Percentiles rank a stretch among this genome's conserved stretches.
phyloP scores from a whole-genome alignment of 1,140 invertebrate species.

The Plectrocnemia conspersa region DNA sequence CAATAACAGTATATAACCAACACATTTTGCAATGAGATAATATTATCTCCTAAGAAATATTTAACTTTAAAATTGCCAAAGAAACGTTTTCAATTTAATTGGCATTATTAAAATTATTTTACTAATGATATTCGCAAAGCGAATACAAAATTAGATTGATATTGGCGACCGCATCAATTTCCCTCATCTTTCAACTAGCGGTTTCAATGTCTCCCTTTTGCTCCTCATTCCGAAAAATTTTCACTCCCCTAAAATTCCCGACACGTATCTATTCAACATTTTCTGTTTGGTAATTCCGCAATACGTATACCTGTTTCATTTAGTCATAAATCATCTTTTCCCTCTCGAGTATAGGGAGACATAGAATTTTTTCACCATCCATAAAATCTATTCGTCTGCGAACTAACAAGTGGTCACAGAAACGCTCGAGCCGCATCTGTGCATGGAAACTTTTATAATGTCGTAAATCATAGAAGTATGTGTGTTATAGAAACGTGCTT shows the following conservation, averaged over 20 bases:
- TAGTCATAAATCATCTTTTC: conserved; percentile 10
- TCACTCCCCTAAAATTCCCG: too few relatives aligned
- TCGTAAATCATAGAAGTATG: background rate
- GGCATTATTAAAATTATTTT: conserved; percentile 9
- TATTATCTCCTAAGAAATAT: background rate
- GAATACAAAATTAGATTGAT: conserved; percentile 12
- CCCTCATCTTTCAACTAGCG: background rate
- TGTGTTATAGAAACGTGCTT: background rate
- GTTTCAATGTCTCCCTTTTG: background rate
- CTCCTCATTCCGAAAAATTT: background rate
- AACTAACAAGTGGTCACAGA: too few relatives aligned
- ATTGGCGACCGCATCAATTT: background rate
- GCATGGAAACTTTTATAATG: background rate
- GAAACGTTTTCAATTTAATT: background rate
- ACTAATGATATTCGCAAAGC: too few relatives aligned
- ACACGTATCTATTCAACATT: conserved; percentile 5
- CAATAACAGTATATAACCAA: background rate
- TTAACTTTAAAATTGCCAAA: conserved; percentile 1
- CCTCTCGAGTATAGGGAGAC: background rate
- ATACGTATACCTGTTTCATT: conserved; percentile 10
- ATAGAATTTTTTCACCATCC: background rate
- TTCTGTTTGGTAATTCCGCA: conserved; percentile 10
- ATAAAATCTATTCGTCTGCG: background rate
- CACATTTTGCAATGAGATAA: background rate
- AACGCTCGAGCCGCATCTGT: background rate